phyloP scores from a whole-genome alignment of 2,797 vertebrate genomes.

The Aratinga solstitialis region DNA sequence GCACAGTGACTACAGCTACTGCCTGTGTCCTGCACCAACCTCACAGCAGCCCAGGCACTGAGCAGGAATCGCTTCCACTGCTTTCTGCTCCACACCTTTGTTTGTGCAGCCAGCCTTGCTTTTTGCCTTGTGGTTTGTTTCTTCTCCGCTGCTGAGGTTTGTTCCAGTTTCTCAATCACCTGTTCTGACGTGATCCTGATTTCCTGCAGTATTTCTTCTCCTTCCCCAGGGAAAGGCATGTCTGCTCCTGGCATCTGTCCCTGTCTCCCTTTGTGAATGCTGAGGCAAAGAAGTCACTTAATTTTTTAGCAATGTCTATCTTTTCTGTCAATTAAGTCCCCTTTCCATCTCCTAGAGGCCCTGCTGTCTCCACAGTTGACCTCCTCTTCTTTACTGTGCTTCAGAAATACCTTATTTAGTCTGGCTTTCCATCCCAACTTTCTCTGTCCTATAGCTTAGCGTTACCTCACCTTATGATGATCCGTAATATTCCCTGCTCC shows the following conservation, averaged over 20 bases:
- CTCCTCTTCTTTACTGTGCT: conserved; percentile 27
- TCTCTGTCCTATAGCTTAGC: neutral
- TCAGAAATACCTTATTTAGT: conserved; percentile 17
- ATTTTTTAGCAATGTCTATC: conserved; percentile 65
- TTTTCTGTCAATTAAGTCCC: conserved; percentile 65
- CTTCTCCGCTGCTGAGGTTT: conserved; percentile 32
- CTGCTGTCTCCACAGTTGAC: conserved; percentile 42
- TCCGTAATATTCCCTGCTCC: neutral
- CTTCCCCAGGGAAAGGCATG: conserved; percentile 67
- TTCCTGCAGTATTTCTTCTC: conserved; percentile 55
- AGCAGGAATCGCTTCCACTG: neutral
- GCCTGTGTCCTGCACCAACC: neutral
- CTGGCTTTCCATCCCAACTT: neutral
- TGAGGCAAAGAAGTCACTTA: conserved; percentile 56
- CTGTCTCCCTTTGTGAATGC: conserved; percentile 68
- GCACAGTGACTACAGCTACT: neutral
- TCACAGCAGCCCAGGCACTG: neutral
- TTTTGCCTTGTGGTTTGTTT: conserved; percentile 59
- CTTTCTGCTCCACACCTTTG: conserved; percentile 26
- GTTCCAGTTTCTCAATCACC: conserved; percentile 67
- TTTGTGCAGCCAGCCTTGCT: conserved; percentile 49
- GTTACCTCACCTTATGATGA: neutral
- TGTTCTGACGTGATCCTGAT: conserved; percentile 59
- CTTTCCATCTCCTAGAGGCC: conserved; percentile 46
- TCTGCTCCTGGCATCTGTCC: conserved; percentile 72